Evolutionary conservation across 2,797 vertebrate genomes (phyloP).

Genomic region (Sebastes diaconus): DNA sequence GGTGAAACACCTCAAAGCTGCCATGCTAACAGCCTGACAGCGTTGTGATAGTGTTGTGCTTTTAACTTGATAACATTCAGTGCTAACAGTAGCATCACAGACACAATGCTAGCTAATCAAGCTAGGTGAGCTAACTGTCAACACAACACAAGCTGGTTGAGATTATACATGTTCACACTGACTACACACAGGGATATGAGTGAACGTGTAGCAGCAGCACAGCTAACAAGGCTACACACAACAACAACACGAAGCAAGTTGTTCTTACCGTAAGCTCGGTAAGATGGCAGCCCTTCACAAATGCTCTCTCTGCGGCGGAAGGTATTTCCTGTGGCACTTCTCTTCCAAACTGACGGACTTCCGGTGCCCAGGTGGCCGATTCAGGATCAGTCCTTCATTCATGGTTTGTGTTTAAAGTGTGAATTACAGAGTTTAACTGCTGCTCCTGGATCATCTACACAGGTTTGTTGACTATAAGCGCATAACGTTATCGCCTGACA

Average conservation of each 20-base stretch:
- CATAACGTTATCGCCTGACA: background rate
- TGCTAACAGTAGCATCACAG: constrained; percentile 13
- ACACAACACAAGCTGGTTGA: rapidly evolving
- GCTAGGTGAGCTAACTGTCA: constrained; percentile 5
- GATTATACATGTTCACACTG: rapidly evolving
- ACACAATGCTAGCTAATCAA: background rate
- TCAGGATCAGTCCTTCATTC: constrained; percentile 8
- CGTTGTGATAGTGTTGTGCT: background rate
- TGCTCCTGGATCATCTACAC: constrained; percentile 20
- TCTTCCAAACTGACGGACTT: constrained; percentile 20
- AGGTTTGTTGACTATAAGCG: background rate
- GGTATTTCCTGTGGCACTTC: constrained; percentile 78
- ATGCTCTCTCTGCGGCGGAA: constrained; percentile 35
- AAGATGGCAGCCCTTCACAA: constrained; percentile 86
- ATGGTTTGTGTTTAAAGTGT: rapidly evolving
- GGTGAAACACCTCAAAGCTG: background rate
- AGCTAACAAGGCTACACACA: background rate
- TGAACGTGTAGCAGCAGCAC: background rate
- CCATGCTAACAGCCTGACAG: rapidly evolving
- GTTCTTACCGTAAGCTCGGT: constrained; percentile 87
- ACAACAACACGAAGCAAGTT: constrained; percentile 23
- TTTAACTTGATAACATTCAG: background rate
- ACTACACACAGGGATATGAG: too few species aligned
- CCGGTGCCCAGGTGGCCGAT: constrained; percentile 50
- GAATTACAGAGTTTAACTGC: rapidly evolving